Evolutionary conservation across 2,797 vertebrate species (phyloP).

Genomic region (Emydoidea blandingii): DNA sequence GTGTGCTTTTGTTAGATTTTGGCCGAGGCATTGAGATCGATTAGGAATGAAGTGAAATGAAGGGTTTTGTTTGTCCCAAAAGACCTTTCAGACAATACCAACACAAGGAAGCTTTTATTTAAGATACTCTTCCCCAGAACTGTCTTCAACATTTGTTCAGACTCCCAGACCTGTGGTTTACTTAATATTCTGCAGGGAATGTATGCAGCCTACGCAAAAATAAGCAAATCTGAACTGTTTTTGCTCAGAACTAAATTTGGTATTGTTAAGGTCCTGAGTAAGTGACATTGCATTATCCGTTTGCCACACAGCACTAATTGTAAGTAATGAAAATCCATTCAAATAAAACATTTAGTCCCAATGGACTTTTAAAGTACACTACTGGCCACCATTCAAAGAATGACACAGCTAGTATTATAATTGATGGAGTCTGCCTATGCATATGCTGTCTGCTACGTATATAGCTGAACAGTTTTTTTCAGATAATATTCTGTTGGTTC

Average conservation of each 20-base stretch:
- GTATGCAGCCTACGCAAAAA: constrained; percentile 14
- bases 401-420: constrained; percentile 6
- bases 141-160: neutral
- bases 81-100: neutral
- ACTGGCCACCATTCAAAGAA: constrained; percentile 31
- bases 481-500: constrained; percentile 34
- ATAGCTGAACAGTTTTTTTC: constrained; percentile 50
- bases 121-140: neutral
- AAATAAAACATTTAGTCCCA: constrained; percentile 36
- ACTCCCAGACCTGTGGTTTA: neutral
- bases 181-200: neutral
- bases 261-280: constrained; percentile 22
- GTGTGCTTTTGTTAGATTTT: neutral
- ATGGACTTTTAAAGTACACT: constrained; percentile 27
- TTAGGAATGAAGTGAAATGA: neutral
- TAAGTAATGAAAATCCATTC: constrained; percentile 26
- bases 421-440: constrained; percentile 38
- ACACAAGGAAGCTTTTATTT: neutral
- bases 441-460: constrained; percentile 11
- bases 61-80: neutral
- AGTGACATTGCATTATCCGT: constrained; percentile 25
- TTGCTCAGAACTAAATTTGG: constrained; percentile 18
- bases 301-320: constrained; percentile 28
- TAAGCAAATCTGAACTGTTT: neutral
- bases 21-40: neutral